These are phyloP conservation scores for Lymantria monacha DNA, from an alignment of 2,888 invertebrate genomes.

Conservation along the genomic window DNA sequence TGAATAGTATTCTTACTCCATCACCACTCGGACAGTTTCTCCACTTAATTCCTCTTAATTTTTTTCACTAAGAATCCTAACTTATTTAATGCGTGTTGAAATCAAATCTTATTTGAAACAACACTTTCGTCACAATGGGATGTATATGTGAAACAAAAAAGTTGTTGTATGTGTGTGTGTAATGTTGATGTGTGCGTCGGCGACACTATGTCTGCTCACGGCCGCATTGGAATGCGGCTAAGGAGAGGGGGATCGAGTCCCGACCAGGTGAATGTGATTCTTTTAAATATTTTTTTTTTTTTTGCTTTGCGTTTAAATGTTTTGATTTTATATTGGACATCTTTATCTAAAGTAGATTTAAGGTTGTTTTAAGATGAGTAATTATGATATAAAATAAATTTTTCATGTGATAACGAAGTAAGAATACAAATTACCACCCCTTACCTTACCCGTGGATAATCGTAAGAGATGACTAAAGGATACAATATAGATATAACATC, in stretches of 20 bases:
- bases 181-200: slow-evolving; percentile 34
- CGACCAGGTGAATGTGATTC: slow-evolving; percentile 27
- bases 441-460: no score
- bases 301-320: slow-evolving; percentile 16
- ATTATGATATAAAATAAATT: slow-evolving; percentile 1
- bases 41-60: no score
- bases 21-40: no score
- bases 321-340: slow-evolving; percentile 20
- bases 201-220: slow-evolving; percentile 60
- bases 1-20: no score
- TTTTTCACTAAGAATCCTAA: no score
- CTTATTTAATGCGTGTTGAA: no score
- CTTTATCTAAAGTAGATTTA: slow-evolving; percentile 24
- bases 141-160: not conserved
- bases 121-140: not conserved
- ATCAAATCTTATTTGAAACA: not conserved
- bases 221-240: slow-evolving; percentile 57
- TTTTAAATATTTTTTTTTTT: slow-evolving; percentile 33
- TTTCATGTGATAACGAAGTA: no score
- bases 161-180: slow-evolving; percentile 15
- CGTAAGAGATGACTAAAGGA: no score
- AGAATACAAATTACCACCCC: no score
- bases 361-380: slow-evolving; percentile 11
- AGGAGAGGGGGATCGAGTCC: slow-evolving; percentile 24
- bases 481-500: no score